Base-by-base conservation (phyloP, 2,113 vertebrate genomes). In the Garra rufa region DNA sequence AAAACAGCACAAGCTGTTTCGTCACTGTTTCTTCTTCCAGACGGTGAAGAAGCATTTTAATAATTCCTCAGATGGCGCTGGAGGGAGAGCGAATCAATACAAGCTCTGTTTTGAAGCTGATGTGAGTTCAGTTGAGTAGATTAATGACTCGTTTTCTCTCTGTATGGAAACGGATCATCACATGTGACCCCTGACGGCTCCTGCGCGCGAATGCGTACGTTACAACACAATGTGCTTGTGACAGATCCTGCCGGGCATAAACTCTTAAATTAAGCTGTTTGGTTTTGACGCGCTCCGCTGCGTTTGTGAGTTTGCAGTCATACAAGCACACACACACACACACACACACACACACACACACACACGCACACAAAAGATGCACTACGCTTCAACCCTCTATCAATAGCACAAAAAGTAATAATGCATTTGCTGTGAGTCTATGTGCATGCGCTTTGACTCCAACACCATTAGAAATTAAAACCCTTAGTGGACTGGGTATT, bases 341-440 rank as follows among this genome's bases (percentile, higher is more conserved):
- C n/a, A n/a, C n/a, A n/a, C n/a, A 21, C 61, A 50, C 38, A 67
- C 17, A 75, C 38, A 74, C 43, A 70, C 9, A 46, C 38, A 74
- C 24, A 80, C 38, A 17, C 9, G 21, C n/a, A n/a, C n/a, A n/a
- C n/a, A 14, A 43, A 24, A 21, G 34, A 70, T 41, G 38, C 38
- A 41, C 19, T 70, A 7, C 0, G 10, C 41, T 24, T 73, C 69
- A 44, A 46, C 69, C 69, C 6, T 44, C 52, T 70, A 59, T 80
- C 79, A 85, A 82, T 81, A 85, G 78, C 57, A 52, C 79, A 76
- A 59, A 48, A 86, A 61, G 63, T 71, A 34, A 34, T 34, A 34
- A 24, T 21, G 10, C 61, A 81, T 82, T 48, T 48, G 73, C 3
- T n/a, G 85, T 46, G 50, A 59, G 76, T 76, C 57, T 61, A 0